A percentile compares a stretch with the other conserved stretches of the same genome.
Conservation (phyloP, 2,113 vertebrate species). For the Poeciliopsis retropinna region DNA sequence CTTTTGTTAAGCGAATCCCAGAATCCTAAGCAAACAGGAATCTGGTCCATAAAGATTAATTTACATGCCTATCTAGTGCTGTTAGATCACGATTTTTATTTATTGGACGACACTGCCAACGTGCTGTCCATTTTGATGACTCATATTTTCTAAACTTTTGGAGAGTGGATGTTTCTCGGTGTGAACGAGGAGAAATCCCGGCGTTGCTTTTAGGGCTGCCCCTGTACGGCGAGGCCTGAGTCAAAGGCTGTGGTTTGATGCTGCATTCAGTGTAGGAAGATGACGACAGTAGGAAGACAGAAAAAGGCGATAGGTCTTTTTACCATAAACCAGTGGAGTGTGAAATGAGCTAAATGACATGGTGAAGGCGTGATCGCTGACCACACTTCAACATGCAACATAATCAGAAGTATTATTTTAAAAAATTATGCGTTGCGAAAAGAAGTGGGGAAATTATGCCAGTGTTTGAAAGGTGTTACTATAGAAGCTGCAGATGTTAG, state of each 20-base stretch:
- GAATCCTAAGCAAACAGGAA: too few species aligned
- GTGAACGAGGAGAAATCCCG: neutral
- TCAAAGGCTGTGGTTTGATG: constrained; percentile 1
- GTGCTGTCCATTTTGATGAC: constrained; percentile 1
- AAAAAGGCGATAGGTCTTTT: neutral
- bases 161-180: neutral
- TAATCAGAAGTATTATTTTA: neutral
- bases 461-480: too few species aligned
- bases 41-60: too few species aligned
- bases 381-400: neutral
- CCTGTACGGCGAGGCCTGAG: neutral
- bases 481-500: too few species aligned
- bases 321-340: neutral
- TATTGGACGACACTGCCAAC: too few species aligned
- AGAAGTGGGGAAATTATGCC: too few species aligned
- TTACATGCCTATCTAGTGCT: too few species aligned
- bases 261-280: neutral
- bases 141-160: constrained; percentile 27
- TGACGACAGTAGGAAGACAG: neutral
- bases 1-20: too few species aligned
- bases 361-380: neutral
- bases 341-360: neutral
- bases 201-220: neutral
- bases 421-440: neutral
- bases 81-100: too few species aligned